Percentiles rank a stretch among this genome's conserved stretches.
These are phyloP conservation scores for Phymorhynchus buccinoides DNA, from an alignment of 1,140 invertebrate species.

Conservation along the genomic window DNA sequence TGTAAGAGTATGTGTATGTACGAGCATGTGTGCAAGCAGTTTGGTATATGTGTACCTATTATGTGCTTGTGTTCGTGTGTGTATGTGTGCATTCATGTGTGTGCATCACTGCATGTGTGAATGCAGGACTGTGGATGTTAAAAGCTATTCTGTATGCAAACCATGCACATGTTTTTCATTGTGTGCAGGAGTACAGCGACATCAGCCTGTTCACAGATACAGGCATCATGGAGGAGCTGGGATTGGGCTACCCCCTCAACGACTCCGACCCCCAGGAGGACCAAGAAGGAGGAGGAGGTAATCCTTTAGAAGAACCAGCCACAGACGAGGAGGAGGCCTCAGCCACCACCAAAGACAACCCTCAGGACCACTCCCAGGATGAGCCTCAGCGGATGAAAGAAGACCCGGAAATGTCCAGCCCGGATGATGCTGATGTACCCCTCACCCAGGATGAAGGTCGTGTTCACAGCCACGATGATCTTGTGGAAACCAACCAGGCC, in stretches of 20 bases:
- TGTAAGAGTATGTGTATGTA: too few relatives aligned
- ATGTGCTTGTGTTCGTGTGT: too few relatives aligned
- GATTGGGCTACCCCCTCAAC: neutral
- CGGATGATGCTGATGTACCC: too few relatives aligned
- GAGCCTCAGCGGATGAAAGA: neutral
- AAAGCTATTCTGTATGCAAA: too few relatives aligned
- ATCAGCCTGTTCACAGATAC: slow-evolving; percentile 39
- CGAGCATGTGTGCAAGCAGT: neutral
- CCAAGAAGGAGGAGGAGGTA: slow-evolving; percentile 19
- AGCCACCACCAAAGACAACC: slow-evolving; percentile 35
- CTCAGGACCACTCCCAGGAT: neutral
- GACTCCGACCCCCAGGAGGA: slow-evolving; percentile 19
- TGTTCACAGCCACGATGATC: too few relatives aligned
- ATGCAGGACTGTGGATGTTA: neutral
- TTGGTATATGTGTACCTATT: too few relatives aligned
- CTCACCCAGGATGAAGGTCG: too few relatives aligned
- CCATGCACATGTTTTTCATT: neutral
- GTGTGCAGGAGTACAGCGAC: slow-evolving; percentile 64
- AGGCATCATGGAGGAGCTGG: slow-evolving; percentile 27
- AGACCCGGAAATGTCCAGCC: too few relatives aligned
- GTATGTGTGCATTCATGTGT: too few relatives aligned
- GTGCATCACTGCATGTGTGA: too few relatives aligned
- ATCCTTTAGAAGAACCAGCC: neutral
- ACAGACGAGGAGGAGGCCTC: slow-evolving; percentile 34
- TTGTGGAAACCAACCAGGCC: too few relatives aligned